Evolutionary conservation across 2,888 invertebrate species (phyloP).

Genomic region (Caenorhabditis sinica): DNA sequence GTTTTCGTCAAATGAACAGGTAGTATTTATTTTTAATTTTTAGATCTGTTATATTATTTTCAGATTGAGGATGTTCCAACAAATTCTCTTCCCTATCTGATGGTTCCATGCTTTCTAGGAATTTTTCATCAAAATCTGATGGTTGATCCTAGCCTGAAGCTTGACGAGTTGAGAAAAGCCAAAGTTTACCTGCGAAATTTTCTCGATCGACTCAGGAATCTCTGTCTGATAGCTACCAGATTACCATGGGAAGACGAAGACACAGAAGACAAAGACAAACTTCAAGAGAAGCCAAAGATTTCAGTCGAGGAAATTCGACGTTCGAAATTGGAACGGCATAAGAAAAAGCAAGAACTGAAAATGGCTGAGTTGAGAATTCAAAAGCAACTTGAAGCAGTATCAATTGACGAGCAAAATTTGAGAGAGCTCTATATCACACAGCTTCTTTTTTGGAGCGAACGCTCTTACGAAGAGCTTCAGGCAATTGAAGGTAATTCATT

Average conservation of each 20-base stretch:
- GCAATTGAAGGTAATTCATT: slow-evolving; percentile 76
- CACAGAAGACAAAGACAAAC: slow-evolving; percentile 30
- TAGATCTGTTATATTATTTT: background rate
- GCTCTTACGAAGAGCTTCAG: slow-evolving; percentile 74
- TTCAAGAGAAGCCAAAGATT: slow-evolving; percentile 29
- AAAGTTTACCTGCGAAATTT: slow-evolving; percentile 75
- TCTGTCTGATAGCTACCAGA: slow-evolving; percentile 70
- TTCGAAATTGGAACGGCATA: slow-evolving; percentile 57
- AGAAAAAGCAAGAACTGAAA: slow-evolving; percentile 63
- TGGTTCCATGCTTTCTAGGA: slow-evolving; percentile 79
- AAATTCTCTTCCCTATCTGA: slow-evolving; percentile 74
- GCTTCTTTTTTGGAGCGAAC: slow-evolving; percentile 74
- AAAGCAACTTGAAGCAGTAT: slow-evolving; percentile 51
- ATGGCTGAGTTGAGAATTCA: slow-evolving; percentile 26
- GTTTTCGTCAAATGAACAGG: slow-evolving; percentile 75
- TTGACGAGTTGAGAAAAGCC: slow-evolving; percentile 69
- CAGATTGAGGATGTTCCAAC: slow-evolving; percentile 72
- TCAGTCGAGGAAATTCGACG: slow-evolving; percentile 56
- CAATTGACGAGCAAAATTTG: slow-evolving; percentile 66
- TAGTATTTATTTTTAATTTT: slow-evolving; percentile 39
- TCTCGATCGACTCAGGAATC: slow-evolving; percentile 70
- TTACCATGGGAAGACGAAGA: slow-evolving; percentile 74
- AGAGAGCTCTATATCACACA: slow-evolving; percentile 75
- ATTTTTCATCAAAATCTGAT: slow-evolving; percentile 69
- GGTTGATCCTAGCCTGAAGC: slow-evolving; percentile 57